phyloP scores from a whole-genome alignment of 2,113 vertebrate species.

The Takifugu flavidus region DNA sequence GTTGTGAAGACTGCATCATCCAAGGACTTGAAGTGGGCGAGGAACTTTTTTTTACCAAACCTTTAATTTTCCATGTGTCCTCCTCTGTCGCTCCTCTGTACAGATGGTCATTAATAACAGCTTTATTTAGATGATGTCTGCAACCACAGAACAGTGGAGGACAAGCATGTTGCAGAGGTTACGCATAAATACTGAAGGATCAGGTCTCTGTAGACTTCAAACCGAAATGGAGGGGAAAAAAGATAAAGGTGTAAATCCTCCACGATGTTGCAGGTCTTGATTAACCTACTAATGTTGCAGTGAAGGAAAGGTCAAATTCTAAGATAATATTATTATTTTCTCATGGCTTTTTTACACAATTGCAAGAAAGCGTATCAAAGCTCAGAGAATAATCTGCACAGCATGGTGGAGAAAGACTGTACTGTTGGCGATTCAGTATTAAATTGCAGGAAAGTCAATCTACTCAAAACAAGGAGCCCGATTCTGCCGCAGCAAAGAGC shows the following conservation, averaged over 20 bases:
- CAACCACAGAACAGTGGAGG: constrained; percentile 47
- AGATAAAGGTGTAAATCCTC: constrained; percentile 30
- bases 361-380: background rate
- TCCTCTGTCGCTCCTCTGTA: constrained; percentile 8
- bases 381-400: too few species aligned
- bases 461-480: background rate
- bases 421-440: background rate
- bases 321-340: too few species aligned
- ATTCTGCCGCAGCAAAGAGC: constrained; percentile 18
- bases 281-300: constrained; percentile 24
- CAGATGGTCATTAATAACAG: background rate
- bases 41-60: background rate
- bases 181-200: constrained; percentile 48
- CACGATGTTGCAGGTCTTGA: constrained; percentile 24
- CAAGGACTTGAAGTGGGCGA: background rate
- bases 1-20: constrained; percentile 14
- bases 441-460: background rate
- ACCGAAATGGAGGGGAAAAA: constrained; percentile 11
- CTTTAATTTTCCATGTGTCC: constrained; percentile 4
- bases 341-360: background rate
- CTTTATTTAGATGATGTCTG: constrained; percentile 51
- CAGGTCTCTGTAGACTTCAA: constrained; percentile 37
- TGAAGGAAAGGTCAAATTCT: background rate
- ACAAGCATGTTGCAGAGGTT: constrained; percentile 29
- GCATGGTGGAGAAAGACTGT: background rate